Evolutionary conservation across 2,797 vertebrate genomes (phyloP).

Genomic region (Dicrostonyx torquatus): DNA sequence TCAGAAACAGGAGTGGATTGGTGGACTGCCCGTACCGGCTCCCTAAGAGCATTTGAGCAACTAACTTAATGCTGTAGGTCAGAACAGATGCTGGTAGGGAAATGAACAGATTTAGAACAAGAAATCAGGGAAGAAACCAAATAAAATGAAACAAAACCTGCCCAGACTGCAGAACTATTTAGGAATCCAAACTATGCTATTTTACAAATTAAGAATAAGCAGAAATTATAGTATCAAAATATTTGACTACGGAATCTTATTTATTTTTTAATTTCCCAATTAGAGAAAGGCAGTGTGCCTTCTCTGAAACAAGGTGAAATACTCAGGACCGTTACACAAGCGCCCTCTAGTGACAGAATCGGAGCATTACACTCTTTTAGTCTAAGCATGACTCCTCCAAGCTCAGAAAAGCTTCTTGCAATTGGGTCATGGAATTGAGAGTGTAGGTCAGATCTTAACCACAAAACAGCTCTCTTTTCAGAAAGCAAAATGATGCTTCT

Average conservation of each 20-base stretch:
- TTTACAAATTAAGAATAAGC: background rate
- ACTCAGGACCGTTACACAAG: background rate
- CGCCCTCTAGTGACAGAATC: constrained; percentile 48
- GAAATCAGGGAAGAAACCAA: background rate
- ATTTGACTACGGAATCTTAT: background rate
- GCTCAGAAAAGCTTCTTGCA: background rate
- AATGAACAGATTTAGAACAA: background rate
- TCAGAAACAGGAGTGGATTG: background rate
- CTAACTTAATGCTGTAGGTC: background rate
- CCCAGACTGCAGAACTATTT: background rate
- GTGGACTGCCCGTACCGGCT: background rate
- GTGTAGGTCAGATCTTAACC: background rate
- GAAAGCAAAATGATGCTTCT: background rate
- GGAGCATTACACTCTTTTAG: constrained; percentile 34
- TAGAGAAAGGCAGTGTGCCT: background rate
- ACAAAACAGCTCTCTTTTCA: constrained; percentile 18
- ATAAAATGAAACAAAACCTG: background rate
- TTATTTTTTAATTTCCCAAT: background rate
- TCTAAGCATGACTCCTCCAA: background rate
- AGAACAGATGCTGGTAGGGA: background rate
- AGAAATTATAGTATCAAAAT: background rate
- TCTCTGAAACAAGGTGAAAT: background rate
- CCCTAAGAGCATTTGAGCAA: background rate
- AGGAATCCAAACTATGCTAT: background rate
- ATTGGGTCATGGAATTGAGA: background rate